Percentiles rank a stretch among this genome's conserved stretches.
phyloP scores from a whole-genome alignment of 2,888 invertebrate genomes.

The Apotomis betuletana region DNA sequence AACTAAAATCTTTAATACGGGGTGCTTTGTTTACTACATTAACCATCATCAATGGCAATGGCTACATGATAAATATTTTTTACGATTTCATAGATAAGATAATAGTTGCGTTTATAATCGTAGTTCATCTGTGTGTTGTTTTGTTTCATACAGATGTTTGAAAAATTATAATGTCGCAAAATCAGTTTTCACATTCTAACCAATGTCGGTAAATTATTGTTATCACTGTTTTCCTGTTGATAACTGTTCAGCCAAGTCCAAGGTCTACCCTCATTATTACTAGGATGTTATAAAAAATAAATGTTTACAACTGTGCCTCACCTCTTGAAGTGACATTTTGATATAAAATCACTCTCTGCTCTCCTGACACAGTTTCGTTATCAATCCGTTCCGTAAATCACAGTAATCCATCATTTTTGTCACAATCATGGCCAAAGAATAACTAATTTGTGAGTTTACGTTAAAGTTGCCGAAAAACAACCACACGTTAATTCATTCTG shows the following conservation, averaged over 20 bases:
- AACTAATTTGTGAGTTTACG: constrained; percentile 4
- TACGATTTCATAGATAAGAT: no score
- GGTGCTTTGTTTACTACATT: no score
- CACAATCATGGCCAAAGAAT: constrained; percentile 47
- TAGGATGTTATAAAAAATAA: constrained; percentile 4
- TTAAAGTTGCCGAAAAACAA: constrained; percentile 22
- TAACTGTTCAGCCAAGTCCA: constrained; percentile 14
- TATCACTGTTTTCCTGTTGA: constrained; percentile 18
- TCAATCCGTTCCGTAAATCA: constrained; percentile 55
- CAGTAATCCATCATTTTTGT: constrained; percentile 52
- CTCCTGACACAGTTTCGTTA: constrained; percentile 68
- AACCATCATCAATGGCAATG: no score
- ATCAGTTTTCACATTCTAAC: neutral
- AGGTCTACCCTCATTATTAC: constrained; percentile 21
- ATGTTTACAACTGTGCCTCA: constrained; percentile 52
- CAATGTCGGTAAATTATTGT: neutral
- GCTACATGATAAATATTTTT: no score
- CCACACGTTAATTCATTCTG: constrained; percentile 13
- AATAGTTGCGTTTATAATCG: no score
- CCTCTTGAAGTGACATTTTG: constrained; percentile 77
- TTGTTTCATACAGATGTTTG: no score
- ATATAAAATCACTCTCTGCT: constrained; percentile 58
- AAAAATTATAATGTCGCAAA: neutral
- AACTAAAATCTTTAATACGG: no score
- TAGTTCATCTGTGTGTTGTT: no score